Base-by-base conservation (phyloP, 2,888 invertebrate genomes). In the Ecliptopera silaceata region DNA sequence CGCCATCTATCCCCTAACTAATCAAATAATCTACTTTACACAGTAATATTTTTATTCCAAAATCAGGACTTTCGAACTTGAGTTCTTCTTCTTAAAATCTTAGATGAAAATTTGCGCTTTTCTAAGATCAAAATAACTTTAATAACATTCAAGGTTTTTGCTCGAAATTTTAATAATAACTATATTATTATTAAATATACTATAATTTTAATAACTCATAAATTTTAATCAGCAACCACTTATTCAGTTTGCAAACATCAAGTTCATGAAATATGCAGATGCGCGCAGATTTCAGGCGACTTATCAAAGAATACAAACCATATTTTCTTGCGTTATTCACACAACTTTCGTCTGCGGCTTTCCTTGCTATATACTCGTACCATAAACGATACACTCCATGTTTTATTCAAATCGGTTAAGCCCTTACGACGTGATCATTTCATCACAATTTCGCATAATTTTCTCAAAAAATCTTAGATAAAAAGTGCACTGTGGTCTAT, bases 221-320 rank as follows among this genome's bases (percentile, higher is more conserved):
- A 52, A 65, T 65, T 58, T 63, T 61, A 65, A 65, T 63, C 48
- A 65, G 51, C 45, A 51, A 52, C 60, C 59, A 58, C 52, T 44
- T 56, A 63, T 59, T 65, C 65, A 63, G 60, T 65, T 59, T 51
- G 53, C 50, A 48, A 61, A 61, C 53, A 60, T 55, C 36, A 48
- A 61, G 59, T 54, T 61, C 44, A 34, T 58, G 49, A 66, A 51
- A 58, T 64, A 66, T 64, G 64, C 61, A 66, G 61, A 57, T 56
- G 48, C 31, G 29, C 20, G 15, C 15, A 38, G 42, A 46, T 50
- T 36, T 22, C 13, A 15, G 26, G 5, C 17, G 50, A 54, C 45
- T 46, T 47, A 22, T 11, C 34, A 15, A 49, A 49, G 32, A 44
- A 47, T 43, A 51, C 45, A 47, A 56, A 56, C 45, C 41, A 39